Percentiles rank a stretch among this genome's conserved stretches.
These are phyloP conservation scores for Typhlomys cinereus DNA, from an alignment of 2,113 vertebrate genomes.

Conservation along the genomic window DNA sequence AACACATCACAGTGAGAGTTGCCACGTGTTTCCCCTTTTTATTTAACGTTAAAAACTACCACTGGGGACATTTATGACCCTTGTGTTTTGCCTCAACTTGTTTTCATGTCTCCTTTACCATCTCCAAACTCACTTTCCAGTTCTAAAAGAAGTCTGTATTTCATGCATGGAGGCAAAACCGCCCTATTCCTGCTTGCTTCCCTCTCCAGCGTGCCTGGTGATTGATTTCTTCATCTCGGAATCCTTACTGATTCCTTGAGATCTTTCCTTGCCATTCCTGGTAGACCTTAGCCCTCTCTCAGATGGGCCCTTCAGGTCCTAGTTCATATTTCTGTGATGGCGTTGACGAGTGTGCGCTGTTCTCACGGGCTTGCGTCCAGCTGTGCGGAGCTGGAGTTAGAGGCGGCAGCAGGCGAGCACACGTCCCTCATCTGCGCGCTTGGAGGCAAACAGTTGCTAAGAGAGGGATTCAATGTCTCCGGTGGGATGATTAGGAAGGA, in stretches of 20 bases:
- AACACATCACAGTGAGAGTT: no score
- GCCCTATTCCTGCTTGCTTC: no score
- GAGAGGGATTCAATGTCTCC: not conserved
- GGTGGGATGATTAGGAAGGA: not conserved
- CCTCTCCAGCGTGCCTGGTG: no score
- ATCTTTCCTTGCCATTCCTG: not conserved
- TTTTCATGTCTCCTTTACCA: not conserved
- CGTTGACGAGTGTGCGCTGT: not conserved
- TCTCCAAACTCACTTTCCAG: not conserved
- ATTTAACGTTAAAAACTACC: no score
- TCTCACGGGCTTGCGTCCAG: not conserved
- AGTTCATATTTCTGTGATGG: not conserved
- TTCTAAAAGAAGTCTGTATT: not conserved
- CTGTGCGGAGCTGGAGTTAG: not conserved
- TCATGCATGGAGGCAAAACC: not conserved
- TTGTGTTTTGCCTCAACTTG: not conserved
- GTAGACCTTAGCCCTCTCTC: not conserved
- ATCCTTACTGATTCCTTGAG: not conserved
- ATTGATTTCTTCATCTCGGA: not conserved
- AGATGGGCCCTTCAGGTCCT: not conserved
- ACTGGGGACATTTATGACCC: no score
- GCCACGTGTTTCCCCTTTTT: no score
- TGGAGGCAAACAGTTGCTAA: not conserved
- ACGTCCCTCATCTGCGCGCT: not conserved
- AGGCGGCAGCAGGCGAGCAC: not conserved